Base-by-base conservation (phyloP, 1,140 invertebrate genomes). In the Drosophila ficusphila region DNA sequence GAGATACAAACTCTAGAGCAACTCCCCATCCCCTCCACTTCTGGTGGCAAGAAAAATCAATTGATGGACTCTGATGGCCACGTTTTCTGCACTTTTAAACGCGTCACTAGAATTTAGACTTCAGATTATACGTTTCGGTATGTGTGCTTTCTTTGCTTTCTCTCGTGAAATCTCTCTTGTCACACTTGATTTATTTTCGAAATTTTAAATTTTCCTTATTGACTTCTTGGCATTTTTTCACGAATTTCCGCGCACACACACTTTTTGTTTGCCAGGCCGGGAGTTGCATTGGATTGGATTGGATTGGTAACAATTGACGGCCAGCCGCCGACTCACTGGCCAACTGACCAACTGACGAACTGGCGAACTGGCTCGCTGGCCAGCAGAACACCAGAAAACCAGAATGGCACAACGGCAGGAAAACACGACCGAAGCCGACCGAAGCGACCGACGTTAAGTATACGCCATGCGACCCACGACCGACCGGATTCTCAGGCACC, bases 31-130 rank as follows among this genome's bases (percentile, higher is more conserved):
- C 9, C 19, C n/a, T 1, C 21, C 25, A 18, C 47, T 58, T 39
- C 34, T 29, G 7, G 8, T 8, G 7, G 6, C 25, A 71, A 76
- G 79, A 79, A 86, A 83, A 85, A 86, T 85, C 79, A 81, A 86
- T 79, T 85, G 76, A 86, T 85, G 86, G 81, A 61, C 75, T 83
- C 58, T 70, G 76, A 82, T 67, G 57, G 72, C 61, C 49, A 70
- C 54, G 41, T 83, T 89, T 89, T 89, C 75, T 89, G 70, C 71
- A 83, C 78, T 89, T 78, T 89, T 85, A 42, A 81, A 81, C 79
- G 82, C 82, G 85, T 89, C 79, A 89, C 64, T 48, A 62, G 25
- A 72, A 76, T 85, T 58, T 75, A 39, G 67, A 70, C 69, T 76
- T 73, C 25, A 41, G 42, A 76, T 67, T 74, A 74, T 47, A 44